Conservation (phyloP, 2,888 invertebrate genomes). For the Auanema sp. region DNA sequence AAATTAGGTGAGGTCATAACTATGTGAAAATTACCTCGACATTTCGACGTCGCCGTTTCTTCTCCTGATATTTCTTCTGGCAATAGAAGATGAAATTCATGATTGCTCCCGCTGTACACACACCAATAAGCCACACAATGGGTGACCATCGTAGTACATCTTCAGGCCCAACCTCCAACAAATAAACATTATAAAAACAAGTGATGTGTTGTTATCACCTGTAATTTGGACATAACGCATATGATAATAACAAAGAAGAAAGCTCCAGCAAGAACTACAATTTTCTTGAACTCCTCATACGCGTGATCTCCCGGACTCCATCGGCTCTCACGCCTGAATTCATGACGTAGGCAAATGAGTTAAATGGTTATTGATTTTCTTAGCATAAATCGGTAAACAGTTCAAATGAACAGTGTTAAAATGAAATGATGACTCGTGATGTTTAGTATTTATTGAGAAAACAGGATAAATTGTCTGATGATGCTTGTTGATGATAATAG, state of each 20-base stretch:
- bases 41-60: slow-evolving; percentile 12
- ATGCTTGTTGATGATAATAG: too few relatives aligned
- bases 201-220: slow-evolving; percentile 9
- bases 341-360: too few relatives aligned
- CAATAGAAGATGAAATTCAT: slow-evolving; percentile 36
- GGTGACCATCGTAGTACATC: slow-evolving; percentile 28
- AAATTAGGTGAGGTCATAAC: not conserved
- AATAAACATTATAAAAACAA: not conserved
- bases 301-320: slow-evolving; percentile 2
- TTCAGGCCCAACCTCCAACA: slow-evolving; percentile 18
- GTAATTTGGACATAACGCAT: slow-evolving; percentile 21
- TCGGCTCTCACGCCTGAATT: too few relatives aligned
- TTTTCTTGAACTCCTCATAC: slow-evolving; percentile 21
- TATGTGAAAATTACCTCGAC: not conserved
- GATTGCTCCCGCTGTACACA: slow-evolving; percentile 28
- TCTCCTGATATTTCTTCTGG: slow-evolving; percentile 28
- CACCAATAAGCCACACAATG: slow-evolving; percentile 41
- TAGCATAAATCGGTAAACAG: too few relatives aligned
- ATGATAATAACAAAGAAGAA: slow-evolving; percentile 23
- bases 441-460: too few relatives aligned
- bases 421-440: too few relatives aligned
- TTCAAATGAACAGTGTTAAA: too few relatives aligned
- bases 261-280: slow-evolving; percentile 20
- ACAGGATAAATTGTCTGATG: too few relatives aligned
- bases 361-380: too few relatives aligned